These are phyloP conservation scores for Parnassius glacialis DNA, from an alignment of 2,888 invertebrate species.

Conservation along the genomic window DNA sequence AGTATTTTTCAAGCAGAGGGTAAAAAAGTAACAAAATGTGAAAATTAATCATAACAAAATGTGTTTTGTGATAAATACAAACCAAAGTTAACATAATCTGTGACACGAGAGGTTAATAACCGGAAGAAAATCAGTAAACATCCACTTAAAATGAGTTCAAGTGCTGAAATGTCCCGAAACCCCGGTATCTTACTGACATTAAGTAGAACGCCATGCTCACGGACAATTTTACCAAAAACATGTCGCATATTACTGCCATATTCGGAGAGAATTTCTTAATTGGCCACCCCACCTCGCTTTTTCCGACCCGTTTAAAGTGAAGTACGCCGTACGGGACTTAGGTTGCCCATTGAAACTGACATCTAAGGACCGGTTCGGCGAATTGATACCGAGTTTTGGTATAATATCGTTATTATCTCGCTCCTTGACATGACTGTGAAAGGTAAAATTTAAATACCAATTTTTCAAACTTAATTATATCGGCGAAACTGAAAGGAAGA, in stretches of 20 bases:
- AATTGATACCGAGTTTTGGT: conserved; percentile 34
- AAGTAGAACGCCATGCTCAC: conserved; percentile 15
- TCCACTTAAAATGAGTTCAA: conserved; percentile 21
- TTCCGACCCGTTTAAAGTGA: conserved; percentile 40
- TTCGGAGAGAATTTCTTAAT: conserved; percentile 25
- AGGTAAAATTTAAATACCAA: conserved; percentile 54
- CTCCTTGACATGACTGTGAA: conserved; percentile 40
- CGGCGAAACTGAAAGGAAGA: conserved; percentile 2
- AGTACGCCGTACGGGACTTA: conserved; percentile 30
- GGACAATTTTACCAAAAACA: conserved; percentile 17
- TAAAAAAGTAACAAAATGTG: too few relatives aligned
- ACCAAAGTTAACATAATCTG: neutral
- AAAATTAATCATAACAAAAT: too few relatives aligned
- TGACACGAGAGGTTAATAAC: conserved; percentile 6
- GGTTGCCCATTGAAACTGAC: conserved; percentile 19
- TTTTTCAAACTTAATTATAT: conserved; percentile 31
- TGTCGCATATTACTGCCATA: conserved; percentile 23
- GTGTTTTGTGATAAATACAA: too few relatives aligned
- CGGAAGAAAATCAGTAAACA: conserved; percentile 11
- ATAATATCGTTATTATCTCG: conserved; percentile 36
- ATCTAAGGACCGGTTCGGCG: conserved; percentile 31
- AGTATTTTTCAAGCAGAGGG: too few relatives aligned
- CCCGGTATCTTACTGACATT: conserved; percentile 8
- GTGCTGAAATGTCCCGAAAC: conserved; percentile 19
- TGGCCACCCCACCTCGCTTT: conserved; percentile 33